Percentiles rank a stretch among this genome's conserved stretches.
Conservation (phyloP, 2,888 invertebrate species). For the Andrena bicolor region DNA sequence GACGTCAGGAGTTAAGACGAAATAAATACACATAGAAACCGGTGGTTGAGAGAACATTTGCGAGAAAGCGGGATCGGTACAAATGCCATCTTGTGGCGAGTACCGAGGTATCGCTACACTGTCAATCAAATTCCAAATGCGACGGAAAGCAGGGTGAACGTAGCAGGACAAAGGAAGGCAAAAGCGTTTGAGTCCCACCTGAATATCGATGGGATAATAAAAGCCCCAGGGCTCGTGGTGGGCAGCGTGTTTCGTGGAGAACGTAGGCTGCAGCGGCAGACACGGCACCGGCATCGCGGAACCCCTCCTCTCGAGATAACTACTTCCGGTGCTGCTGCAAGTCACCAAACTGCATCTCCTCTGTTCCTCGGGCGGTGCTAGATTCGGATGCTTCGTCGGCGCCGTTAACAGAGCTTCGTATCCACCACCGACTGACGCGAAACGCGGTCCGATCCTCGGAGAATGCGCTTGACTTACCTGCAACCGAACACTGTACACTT, state of each 20-base stretch:
- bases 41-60: too few species aligned
- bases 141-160: too few species aligned
- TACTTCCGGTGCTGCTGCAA: slow-evolving; percentile 94
- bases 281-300: slow-evolving; percentile 92
- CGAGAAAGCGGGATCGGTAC: too few species aligned
- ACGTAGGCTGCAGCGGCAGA: slow-evolving; percentile 87
- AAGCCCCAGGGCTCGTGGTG: slow-evolving; percentile 86
- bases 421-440: slow-evolving; percentile 88
- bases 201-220: slow-evolving; percentile 88
- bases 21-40: too few species aligned
- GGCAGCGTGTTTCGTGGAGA: slow-evolving; percentile 82
- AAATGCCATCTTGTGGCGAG: too few species aligned
- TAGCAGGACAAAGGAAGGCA: background rate
- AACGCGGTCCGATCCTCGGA: slow-evolving; percentile 84
- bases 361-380: slow-evolving; percentile 82
- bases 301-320: slow-evolving; percentile 92
- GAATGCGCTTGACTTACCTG: slow-evolving; percentile 74
- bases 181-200: slow-evolving; percentile 78
- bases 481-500: background rate
- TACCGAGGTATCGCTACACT: too few species aligned
- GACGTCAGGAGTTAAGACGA: too few species aligned
- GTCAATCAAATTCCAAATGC: too few species aligned
- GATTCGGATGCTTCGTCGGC: slow-evolving; percentile 86
- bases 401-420: slow-evolving; percentile 91
- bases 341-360: slow-evolving; percentile 93